Evolutionary conservation across 1,140 invertebrate species (phyloP), one percentile per base, ranked within the genome.

Genomic region (Argopecten irradians): DNA sequence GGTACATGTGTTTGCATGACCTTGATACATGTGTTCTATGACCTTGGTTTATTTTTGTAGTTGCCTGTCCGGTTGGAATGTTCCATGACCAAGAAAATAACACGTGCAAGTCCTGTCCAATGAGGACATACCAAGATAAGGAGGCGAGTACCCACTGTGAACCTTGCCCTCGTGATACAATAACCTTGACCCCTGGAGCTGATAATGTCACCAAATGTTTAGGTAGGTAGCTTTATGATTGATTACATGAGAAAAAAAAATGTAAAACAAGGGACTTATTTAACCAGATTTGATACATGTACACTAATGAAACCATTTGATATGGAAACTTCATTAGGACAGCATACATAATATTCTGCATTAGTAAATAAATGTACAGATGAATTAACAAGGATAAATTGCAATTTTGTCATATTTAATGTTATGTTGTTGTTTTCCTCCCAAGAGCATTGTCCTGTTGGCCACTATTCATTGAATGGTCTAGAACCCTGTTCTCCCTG

Each of bases 391-490:
- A n/a, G n/a, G n/a, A n/a, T n/a, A n/a, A n/a, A n/a, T n/a, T n/a
- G n/a, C n/a, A n/a, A n/a, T n/a, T n/a, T n/a, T n/a, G n/a, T n/a
- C n/a, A n/a, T n/a, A n/a, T n/a, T 55, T 55, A 22, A 3, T 55
- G 16, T 19, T 55, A 11, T 55, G 5, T 71, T 22, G 5, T 3
- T 71, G n/a, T 71, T n/a, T 71, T 43, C 14, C 43, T 28, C 89
- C 87, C 34, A 34, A 93, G 92, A 34, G 34, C 32, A 82, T 7
- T 93, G 92, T 84, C 82, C 35, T 22, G 83, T 55, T 34, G 92
- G 92, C 39, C 55, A 88, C 1, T 91, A 83, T 82, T 93, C 92
- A 33, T 33, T 86, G 34, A 91, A 35, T 83, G 91, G 92, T 32
- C 84, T 90, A 36, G 84, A 86, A 32, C 89, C 89, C 36, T 90